Evolutionary conservation across 2,113 vertebrate genomes (phyloP).

Genomic region (Enhydra lutris): DNA sequence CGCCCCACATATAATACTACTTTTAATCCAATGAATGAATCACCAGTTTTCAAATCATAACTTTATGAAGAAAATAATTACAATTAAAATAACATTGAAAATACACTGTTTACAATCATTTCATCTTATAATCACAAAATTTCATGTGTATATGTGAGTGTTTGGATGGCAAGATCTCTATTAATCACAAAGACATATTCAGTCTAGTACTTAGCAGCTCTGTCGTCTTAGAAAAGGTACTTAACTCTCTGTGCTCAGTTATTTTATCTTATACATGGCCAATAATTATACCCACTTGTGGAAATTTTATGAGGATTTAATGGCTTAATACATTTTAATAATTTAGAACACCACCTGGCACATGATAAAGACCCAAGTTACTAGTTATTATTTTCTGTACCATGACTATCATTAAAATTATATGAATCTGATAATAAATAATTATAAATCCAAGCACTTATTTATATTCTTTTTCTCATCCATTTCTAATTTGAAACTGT

Average conservation of each 20-base stretch:
- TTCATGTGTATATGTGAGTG: background rate
- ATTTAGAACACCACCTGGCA: background rate
- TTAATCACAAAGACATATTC: background rate
- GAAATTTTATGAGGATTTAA: background rate
- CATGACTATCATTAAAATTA: background rate
- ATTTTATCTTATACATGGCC: background rate
- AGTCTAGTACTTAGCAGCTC: rapidly evolving
- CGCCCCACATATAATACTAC: background rate
- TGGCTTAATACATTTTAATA: background rate
- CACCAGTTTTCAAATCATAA: background rate
- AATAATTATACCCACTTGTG: background rate
- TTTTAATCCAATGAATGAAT: background rate
- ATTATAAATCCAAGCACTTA: background rate
- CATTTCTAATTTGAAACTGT: background rate
- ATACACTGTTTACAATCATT: background rate
- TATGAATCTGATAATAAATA: background rate
- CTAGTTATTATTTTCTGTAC: background rate
- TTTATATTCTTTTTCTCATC: background rate
- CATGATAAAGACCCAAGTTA: background rate
- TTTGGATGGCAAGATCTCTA: background rate
- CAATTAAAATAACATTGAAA: background rate
- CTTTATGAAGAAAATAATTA: background rate
- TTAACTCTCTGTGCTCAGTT: background rate
- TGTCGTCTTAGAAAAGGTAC: background rate
- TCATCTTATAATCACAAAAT: background rate